Percentiles rank a stretch among this genome's conserved stretches.
Conservation (phyloP, 1,140 invertebrate species). For the Pararge aegeria region DNA sequence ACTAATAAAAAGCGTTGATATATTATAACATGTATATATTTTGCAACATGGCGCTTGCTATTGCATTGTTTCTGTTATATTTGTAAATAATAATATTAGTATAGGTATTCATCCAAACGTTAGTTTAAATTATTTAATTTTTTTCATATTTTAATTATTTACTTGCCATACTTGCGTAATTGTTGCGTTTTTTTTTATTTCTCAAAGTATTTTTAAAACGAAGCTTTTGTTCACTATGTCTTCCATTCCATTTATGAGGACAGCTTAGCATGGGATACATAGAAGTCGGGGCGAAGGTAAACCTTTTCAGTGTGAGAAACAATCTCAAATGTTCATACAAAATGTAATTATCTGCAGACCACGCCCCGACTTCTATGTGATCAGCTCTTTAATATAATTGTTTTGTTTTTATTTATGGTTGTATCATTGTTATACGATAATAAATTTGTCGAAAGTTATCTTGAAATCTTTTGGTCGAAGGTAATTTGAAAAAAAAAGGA, state of each 20-base stretch:
- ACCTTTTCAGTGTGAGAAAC: too few species aligned
- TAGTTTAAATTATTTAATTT: conserved; percentile 64
- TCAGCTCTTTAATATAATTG: conserved; percentile 39
- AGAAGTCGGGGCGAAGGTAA: too few species aligned
- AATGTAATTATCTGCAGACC: too few species aligned
- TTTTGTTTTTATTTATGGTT: conserved; percentile 59
- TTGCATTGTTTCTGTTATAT: conserved; percentile 57
- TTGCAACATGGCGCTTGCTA: conserved; percentile 26
- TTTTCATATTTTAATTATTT: conserved; percentile 66
- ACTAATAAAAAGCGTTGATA: conserved; percentile 17
- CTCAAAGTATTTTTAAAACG: conserved; percentile 22
- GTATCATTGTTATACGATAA: conserved; percentile 54
- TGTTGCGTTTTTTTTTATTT: conserved; percentile 47
- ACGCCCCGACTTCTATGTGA: too few species aligned
- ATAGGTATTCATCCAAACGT: conserved; percentile 69
- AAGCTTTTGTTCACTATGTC: conserved; percentile 30
- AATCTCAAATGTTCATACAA: too few species aligned
- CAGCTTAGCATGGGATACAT: conserved; percentile 31
- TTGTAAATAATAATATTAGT: conserved; percentile 66
- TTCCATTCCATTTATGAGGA: conserved; percentile 50
- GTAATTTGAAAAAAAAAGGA: too few species aligned
- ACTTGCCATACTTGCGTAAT: conserved; percentile 73
- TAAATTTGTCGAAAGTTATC: conserved; percentile 42
- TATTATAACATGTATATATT: conserved; percentile 23
- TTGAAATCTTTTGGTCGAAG: conserved; percentile 43